These are phyloP conservation scores for Holocentrus rufus DNA, from an alignment of 2,797 vertebrate species.

Conservation along the genomic window DNA sequence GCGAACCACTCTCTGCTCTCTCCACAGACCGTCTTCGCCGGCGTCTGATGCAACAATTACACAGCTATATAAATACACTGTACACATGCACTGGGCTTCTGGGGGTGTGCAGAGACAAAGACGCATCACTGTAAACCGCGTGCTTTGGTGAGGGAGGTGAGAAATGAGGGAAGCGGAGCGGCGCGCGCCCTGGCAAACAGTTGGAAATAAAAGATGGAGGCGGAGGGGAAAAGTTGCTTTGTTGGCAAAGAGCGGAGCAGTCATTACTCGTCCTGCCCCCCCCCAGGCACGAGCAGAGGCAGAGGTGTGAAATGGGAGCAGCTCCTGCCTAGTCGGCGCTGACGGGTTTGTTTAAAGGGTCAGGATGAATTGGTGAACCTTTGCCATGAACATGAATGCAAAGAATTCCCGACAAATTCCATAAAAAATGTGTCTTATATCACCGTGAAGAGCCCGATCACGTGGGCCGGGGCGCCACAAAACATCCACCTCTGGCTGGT, in stretches of 20 bases:
- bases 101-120: conserved; percentile 47
- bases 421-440: conserved; percentile 27
- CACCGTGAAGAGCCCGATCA: not conserved
- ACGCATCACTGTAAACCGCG: conserved; percentile 51
- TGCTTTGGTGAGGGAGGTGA: conserved; percentile 74
- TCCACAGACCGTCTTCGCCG: conserved; percentile 50
- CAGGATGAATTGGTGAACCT: conserved; percentile 60
- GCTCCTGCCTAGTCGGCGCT: conserved; percentile 38
- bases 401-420: conserved; percentile 45
- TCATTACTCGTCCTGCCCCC: conserved; percentile 72
- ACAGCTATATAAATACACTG: conserved; percentile 31
- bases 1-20: conserved; percentile 52
- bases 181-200: conserved; percentile 68
- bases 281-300: conserved; percentile 50
- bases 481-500: no score
- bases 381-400: conserved; percentile 63
- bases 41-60: conserved; percentile 69
- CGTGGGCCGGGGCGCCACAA: not conserved
- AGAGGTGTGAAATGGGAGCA: conserved; percentile 61
- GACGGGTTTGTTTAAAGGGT: conserved; percentile 76
- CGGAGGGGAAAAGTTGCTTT: conserved; percentile 78
- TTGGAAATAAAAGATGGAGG: conserved; percentile 76
- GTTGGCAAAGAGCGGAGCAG: conserved; percentile 72
- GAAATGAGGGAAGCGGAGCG: conserved; percentile 83
- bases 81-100: conserved; percentile 18